These are phyloP conservation scores for Spisula solida DNA, from an alignment of 2,888 invertebrate species.

Conservation along the genomic window DNA sequence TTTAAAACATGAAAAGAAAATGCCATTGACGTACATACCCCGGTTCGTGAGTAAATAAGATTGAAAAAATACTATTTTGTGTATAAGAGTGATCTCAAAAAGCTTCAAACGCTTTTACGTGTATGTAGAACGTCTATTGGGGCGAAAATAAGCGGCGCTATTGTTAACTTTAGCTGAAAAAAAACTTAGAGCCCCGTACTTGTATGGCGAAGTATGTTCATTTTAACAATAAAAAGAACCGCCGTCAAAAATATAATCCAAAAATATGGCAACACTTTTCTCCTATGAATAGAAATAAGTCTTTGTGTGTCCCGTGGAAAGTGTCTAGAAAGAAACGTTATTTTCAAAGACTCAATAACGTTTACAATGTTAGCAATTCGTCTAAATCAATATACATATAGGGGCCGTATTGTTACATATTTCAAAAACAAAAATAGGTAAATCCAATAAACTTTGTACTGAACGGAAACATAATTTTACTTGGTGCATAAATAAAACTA, in stretches of 20 bases:
- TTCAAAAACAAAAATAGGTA: too few relatives aligned
- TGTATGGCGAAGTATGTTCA: neutral
- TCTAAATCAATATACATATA: too few relatives aligned
- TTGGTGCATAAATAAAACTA: too few relatives aligned
- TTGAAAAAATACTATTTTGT: constrained; percentile 1
- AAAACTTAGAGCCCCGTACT: neutral
- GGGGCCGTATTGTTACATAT: too few relatives aligned
- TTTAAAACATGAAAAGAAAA: neutral
- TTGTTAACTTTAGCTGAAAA: constrained; percentile 14
- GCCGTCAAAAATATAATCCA: neutral
- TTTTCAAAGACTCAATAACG: too few relatives aligned
- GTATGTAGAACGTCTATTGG: constrained; percentile 8
- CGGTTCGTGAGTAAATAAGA: neutral
- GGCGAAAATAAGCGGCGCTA: neutral
- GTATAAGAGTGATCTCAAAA: neutral
- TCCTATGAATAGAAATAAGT: neutral
- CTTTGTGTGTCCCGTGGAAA: neutral
- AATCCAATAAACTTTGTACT: too few relatives aligned
- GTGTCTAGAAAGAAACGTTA: too few relatives aligned
- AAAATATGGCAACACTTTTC: neutral
- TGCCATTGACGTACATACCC: neutral
- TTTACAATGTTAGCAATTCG: too few relatives aligned
- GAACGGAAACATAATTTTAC: too few relatives aligned
- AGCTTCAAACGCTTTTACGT: neutral
- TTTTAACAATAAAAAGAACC: neutral